A percentile compares a stretch with the other conserved stretches of the same genome.
Conservation (phyloP, 2,113 vertebrate genomes). For the Labeo catla region DNA sequence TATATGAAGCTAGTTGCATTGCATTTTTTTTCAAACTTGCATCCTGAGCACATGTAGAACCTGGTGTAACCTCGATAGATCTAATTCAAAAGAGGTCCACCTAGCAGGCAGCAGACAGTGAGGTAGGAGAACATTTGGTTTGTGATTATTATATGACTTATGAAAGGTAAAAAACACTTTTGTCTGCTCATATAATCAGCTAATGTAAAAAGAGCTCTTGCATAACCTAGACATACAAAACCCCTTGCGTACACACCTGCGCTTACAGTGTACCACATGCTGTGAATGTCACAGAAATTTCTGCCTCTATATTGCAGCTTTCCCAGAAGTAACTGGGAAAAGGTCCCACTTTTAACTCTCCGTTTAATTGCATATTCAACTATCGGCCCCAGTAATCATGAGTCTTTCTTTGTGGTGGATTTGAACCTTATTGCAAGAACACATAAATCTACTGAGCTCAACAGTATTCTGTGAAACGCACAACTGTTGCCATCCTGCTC, state of each 20-base stretch:
- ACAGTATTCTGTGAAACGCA: conserved; percentile 15
- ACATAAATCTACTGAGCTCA: conserved; percentile 37
- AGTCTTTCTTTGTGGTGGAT: neutral
- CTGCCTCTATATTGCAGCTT: conserved; percentile 27
- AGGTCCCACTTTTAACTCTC: conserved; percentile 19
- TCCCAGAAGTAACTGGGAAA: conserved; percentile 17
- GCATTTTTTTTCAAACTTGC: neutral
- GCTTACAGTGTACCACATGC: neutral
- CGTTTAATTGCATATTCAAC: conserved; percentile 15
- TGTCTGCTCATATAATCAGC: neutral
- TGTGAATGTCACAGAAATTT: neutral
- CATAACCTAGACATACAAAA: neutral
- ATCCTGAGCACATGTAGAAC: neutral
- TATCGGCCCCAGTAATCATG: conserved; percentile 18
- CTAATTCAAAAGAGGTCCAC: neutral
- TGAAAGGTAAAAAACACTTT: neutral
- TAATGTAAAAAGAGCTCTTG: neutral
- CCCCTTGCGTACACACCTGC: neutral
- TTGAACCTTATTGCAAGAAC: neutral
- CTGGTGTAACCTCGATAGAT: neutral
- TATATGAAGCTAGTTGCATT: neutral
- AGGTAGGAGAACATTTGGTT: neutral
- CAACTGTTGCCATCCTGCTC: neutral
- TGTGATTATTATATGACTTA: neutral
- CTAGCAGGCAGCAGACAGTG: neutral